phyloP scores from a whole-genome alignment of 2,113 vertebrate genomes.

The Dromiciops gliroides region DNA sequence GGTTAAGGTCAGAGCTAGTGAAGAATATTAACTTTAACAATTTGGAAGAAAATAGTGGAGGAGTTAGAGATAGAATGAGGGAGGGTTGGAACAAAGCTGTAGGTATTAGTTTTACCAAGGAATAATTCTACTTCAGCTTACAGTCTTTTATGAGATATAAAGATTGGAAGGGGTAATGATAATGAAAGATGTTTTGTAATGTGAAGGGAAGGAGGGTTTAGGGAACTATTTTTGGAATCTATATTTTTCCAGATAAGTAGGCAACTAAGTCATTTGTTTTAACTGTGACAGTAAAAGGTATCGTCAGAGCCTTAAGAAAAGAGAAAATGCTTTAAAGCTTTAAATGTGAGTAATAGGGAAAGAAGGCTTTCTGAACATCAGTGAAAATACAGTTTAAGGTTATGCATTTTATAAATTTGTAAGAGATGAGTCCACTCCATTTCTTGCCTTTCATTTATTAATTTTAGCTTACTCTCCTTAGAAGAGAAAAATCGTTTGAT shows the following conservation, averaged over 20 bases:
- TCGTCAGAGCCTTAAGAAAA: neutral
- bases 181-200: neutral
- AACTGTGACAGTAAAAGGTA: neutral
- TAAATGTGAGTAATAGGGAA: neutral
- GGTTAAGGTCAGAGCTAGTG: neutral
- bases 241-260: neutral
- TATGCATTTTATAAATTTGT: neutral
- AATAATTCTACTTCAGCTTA: neutral
- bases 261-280: neutral
- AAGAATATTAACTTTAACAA: neutral
- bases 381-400: neutral
- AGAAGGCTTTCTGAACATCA: neutral
- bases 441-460: neutral
- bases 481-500: neutral
- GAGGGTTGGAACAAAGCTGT: neutral
- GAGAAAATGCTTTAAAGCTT: neutral
- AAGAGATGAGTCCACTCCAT: neutral
- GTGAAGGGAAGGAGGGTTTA: neutral
- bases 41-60: neutral
- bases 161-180: neutral
- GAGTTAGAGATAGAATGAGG: neutral
- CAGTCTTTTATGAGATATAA: neutral
- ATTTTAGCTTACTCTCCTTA: neutral
- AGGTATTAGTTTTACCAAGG: neutral
- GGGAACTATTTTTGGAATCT: neutral